Percentiles rank a stretch among this genome's conserved stretches.
Evolutionary conservation across 2,888 invertebrate genomes (phyloP).

Genomic region (Drosophila hawaiiensis): DNA sequence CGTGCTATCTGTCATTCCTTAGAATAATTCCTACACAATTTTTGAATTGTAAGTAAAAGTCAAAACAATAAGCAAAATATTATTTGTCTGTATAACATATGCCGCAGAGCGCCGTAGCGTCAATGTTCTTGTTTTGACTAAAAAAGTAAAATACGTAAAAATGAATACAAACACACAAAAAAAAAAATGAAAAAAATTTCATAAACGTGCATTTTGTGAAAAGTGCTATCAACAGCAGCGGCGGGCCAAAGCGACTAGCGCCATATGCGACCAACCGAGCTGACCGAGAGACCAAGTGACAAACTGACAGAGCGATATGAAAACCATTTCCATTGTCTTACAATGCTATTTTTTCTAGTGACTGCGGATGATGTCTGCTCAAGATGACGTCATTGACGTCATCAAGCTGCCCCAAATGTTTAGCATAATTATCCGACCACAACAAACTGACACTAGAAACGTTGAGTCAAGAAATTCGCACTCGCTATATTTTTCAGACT

Average conservation of each 20-base stretch:
- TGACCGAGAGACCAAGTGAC: conserved; percentile 18
- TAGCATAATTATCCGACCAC: conserved; percentile 2
- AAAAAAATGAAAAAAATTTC: conserved; percentile 28
- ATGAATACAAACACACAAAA: conserved; percentile 16
- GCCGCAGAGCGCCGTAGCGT: conserved; percentile 26
- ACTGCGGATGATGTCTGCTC: conserved; percentile 11
- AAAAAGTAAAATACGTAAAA: conserved; percentile 16
- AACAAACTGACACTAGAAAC: conserved; percentile 16
- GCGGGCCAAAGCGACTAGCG: conserved; percentile 45
- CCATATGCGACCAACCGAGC: conserved; percentile 44
- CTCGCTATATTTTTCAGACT: conserved; percentile 4
- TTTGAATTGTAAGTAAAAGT: conserved; percentile 36
- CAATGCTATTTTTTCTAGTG: conserved; percentile 45
- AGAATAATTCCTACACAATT: background rate
- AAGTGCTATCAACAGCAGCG: conserved; percentile 59
- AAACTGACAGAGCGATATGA: conserved; percentile 2
- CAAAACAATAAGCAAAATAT: conserved; percentile 12
- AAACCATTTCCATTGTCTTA: conserved; percentile 50
- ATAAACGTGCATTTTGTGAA: conserved; percentile 71
- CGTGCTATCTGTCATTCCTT: conserved; percentile 25
- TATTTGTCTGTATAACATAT: conserved; percentile 11
- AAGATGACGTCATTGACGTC: conserved; percentile 47
- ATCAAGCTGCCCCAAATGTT: conserved; percentile 35
- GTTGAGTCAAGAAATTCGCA: conserved; percentile 13
- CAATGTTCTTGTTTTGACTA: conserved; percentile 37